Evolutionary conservation across 2,888 invertebrate genomes (phyloP).

Genomic region (Myopa testacea): DNA sequence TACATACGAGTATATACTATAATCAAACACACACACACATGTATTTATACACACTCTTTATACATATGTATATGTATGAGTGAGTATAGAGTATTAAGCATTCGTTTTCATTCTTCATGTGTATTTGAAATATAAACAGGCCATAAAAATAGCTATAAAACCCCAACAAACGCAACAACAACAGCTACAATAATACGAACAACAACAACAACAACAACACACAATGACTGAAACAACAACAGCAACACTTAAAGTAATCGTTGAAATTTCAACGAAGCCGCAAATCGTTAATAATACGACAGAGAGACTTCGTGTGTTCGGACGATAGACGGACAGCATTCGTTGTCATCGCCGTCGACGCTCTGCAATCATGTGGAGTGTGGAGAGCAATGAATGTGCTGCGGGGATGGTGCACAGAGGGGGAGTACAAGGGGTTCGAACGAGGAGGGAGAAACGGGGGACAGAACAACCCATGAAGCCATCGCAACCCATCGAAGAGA

Average conservation of each 20-base stretch:
- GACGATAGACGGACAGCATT: slow-evolving; percentile 12
- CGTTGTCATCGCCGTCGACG: slow-evolving; percentile 2
- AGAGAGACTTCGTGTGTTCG: slow-evolving; percentile 11
- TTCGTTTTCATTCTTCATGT: background rate
- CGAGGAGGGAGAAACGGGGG: background rate
- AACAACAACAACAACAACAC: background rate
- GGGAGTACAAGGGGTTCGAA: background rate
- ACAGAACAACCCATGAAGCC: background rate
- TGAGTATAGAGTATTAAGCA: background rate
- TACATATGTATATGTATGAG: too few relatives aligned
- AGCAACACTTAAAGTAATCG: slow-evolving; percentile 17
- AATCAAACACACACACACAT: too few relatives aligned
- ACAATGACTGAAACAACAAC: background rate
- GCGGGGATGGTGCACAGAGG: background rate
- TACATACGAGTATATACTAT: too few relatives aligned
- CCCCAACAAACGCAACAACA: slow-evolving; percentile 16
- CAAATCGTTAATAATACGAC: slow-evolving; percentile 28
- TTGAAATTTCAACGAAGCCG: slow-evolving; percentile 30
- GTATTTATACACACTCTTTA: too few relatives aligned
- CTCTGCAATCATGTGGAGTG: background rate
- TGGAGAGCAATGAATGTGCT: background rate
- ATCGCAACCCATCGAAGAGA: background rate
- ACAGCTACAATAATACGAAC: background rate
- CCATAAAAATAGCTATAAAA: slow-evolving; percentile 38
- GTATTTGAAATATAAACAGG: slow-evolving; percentile 25